Conservation (phyloP, 2,888 invertebrate species). For the Nomada flava region DNA sequence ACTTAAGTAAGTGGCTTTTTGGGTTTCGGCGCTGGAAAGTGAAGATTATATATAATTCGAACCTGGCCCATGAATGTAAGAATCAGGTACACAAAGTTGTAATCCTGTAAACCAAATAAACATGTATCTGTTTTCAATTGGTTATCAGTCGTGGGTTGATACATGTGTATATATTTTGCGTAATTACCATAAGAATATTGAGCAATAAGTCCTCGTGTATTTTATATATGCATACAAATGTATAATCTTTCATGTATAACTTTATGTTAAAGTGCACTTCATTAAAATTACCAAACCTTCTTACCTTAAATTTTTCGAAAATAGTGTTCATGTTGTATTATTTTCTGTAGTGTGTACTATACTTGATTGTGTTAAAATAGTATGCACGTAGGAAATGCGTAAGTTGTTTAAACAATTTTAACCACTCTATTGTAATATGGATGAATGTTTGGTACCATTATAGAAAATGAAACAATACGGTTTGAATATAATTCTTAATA, state of each 20-base stretch:
- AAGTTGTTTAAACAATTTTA: conserved; percentile 5
- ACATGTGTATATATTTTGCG: conserved; percentile 64
- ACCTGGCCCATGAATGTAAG: conserved; percentile 33
- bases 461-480: neutral
- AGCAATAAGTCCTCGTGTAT: conserved; percentile 69
- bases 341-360: neutral
- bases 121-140: conserved; percentile 60
- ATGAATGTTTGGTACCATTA: neutral
- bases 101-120: conserved; percentile 67
- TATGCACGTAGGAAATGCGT: conserved; percentile 30
- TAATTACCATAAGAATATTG: conserved; percentile 63
- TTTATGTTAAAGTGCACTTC: conserved; percentile 55
- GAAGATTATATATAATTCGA: conserved; percentile 34
- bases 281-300: conserved; percentile 55
- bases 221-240: conserved; percentile 69
- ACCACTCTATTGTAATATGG: neutral
- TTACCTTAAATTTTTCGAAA: conserved; percentile 32
- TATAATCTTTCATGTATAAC: conserved; percentile 65
- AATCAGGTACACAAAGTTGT: conserved; percentile 43
- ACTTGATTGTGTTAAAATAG: conserved; percentile 2
- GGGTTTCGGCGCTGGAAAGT: conserved; percentile 32
- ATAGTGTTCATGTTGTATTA: neutral
- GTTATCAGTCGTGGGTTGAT: conserved; percentile 47
- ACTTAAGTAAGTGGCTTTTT: conserved; percentile 47
- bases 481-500: neutral